Percentiles rank a stretch among this genome's conserved stretches.
Evolutionary conservation across 2,113 vertebrate genomes (phyloP).

Genomic region (Epinephelus moara): DNA sequence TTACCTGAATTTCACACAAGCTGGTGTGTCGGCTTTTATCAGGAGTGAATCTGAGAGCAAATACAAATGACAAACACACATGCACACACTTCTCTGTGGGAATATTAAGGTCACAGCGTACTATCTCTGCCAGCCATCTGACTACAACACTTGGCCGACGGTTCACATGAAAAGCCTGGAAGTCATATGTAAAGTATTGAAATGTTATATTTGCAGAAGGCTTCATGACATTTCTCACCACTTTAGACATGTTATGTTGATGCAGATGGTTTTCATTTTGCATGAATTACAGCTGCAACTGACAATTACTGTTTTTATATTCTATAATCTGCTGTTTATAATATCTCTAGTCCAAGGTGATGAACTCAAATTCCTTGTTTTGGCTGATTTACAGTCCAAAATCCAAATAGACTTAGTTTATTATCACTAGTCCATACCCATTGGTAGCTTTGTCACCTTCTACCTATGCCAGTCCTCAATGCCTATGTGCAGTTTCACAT

Average conservation of each 20-base stretch:
- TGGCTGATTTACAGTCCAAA: background rate
- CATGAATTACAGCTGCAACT: background rate
- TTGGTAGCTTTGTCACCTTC: too few species aligned
- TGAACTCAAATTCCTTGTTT: background rate
- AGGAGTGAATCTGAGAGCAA: background rate
- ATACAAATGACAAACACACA: background rate
- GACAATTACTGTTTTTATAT: background rate
- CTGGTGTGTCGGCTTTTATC: conserved; percentile 11
- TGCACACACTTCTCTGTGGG: background rate
- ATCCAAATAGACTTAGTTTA: too few species aligned
- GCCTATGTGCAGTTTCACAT: too few species aligned
- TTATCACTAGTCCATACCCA: too few species aligned
- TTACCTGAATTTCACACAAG: conserved; percentile 3
- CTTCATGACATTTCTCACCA: background rate
- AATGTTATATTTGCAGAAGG: background rate
- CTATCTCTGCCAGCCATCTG: background rate
- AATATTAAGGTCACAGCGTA: background rate
- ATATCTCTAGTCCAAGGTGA: background rate
- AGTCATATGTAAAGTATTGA: background rate
- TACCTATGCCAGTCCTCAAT: too few species aligned
- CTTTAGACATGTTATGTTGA: background rate
- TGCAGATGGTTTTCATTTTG: background rate
- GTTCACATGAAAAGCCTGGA: background rate
- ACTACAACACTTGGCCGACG: background rate
- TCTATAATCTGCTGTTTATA: too few species aligned